Evolutionary conservation across 2,797 vertebrate genomes (phyloP).

Genomic region (Aphelocoma californica): DNA sequence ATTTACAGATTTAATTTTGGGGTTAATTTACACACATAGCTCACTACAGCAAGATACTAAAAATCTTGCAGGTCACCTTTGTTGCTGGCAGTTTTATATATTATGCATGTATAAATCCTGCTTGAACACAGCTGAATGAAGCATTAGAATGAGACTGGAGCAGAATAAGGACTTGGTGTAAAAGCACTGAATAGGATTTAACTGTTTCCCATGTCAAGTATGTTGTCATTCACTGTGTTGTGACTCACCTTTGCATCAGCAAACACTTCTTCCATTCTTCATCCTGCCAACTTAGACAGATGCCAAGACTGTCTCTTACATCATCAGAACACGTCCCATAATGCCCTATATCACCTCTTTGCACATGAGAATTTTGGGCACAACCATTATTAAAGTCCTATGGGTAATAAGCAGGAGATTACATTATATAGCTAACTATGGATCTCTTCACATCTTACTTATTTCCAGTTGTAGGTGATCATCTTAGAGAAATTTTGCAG

Average conservation of each 20-base stretch:
- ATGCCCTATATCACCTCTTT: not conserved
- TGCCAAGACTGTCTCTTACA: not conserved
- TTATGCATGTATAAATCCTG: not conserved
- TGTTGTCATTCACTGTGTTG: not conserved
- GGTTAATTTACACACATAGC: not conserved
- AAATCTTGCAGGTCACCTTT: constrained; percentile 1
- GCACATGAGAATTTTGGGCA: not conserved
- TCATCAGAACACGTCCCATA: not conserved
- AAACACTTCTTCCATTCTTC: not conserved
- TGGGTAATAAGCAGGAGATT: not conserved
- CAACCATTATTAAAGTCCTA: not conserved
- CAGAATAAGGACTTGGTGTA: not conserved
- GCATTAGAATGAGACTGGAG: not conserved
- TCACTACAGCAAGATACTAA: not conserved
- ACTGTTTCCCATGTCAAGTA: not conserved
- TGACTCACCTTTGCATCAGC: not conserved
- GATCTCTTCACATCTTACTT: not conserved
- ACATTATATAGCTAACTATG: not conserved
- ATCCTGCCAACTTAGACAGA: not conserved
- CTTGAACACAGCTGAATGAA: not conserved
- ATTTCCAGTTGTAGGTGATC: not conserved
- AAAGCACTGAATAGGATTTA: not conserved
- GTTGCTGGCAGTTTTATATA: not conserved
- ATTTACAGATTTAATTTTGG: not conserved
- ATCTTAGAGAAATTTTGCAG: not conserved